These are phyloP conservation scores for Tillus elongatus DNA, from an alignment of 2,888 invertebrate species.

Conservation along the genomic window DNA sequence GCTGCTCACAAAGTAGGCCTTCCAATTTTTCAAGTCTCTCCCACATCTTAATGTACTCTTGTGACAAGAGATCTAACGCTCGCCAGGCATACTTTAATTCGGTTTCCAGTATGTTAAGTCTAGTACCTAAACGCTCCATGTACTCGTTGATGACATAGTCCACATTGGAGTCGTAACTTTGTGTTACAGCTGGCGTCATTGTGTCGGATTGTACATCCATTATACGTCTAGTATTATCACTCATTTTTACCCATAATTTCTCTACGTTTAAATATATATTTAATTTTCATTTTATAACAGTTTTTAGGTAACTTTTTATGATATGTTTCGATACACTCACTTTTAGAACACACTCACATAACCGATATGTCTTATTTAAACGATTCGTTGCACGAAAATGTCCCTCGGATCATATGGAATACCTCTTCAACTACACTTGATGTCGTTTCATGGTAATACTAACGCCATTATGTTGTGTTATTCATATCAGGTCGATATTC, in stretches of 20 bases:
- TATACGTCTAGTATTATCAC: slow-evolving; percentile 25
- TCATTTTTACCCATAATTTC: slow-evolving; percentile 25
- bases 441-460: too few species aligned
- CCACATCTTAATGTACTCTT: slow-evolving; percentile 93
- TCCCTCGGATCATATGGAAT: background rate
- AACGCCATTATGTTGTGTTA: slow-evolving; percentile 22
- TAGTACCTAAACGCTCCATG: slow-evolving; percentile 81
- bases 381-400: slow-evolving; percentile 26
- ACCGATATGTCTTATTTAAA: slow-evolving; percentile 28
- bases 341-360: slow-evolving; percentile 11
- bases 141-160: slow-evolving; percentile 82
- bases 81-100: slow-evolving; percentile 90
- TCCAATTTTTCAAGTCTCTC: slow-evolving; percentile 82
- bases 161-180: slow-evolving; percentile 41
- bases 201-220: slow-evolving; percentile 30
- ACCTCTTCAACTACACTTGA: background rate
- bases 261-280: background rate
- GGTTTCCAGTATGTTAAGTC: slow-evolving; percentile 79
- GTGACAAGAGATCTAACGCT: slow-evolving; percentile 79
- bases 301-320: slow-evolving; percentile 20
- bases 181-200: slow-evolving; percentile 34
- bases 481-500: slow-evolving; percentile 13
- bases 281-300: slow-evolving; percentile 12
- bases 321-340: slow-evolving; percentile 20
- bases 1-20: slow-evolving; percentile 78